phyloP scores from a whole-genome alignment of 2,797 vertebrate species.

The Sebastes cheni region DNA sequence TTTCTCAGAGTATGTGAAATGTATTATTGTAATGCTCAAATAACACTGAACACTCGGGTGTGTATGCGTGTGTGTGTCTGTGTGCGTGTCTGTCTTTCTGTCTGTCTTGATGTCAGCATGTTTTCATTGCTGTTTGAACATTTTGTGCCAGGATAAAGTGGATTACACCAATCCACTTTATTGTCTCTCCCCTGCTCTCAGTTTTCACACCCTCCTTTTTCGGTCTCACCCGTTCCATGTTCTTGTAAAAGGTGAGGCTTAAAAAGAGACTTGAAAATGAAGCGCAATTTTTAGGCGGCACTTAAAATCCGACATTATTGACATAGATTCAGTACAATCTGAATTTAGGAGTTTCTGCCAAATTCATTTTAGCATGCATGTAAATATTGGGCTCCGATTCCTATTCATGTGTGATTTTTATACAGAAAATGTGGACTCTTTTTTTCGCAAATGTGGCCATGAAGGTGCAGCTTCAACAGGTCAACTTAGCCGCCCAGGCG shows the following conservation, averaged over 20 bases:
- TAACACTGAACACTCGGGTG: neutral
- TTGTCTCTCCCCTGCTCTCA: conserved; percentile 12
- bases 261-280: neutral
- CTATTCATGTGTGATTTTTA: neutral
- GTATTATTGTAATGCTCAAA: neutral
- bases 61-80: neutral
- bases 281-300: neutral
- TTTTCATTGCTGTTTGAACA: conserved; percentile 50
- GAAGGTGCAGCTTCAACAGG: neutral
- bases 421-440: neutral
- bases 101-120: conserved; percentile 23
- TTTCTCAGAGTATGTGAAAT: neutral
- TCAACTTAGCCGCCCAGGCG: too few relatives aligned
- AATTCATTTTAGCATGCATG: neutral
- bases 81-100: neutral
- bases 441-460: neutral
- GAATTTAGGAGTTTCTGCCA: neutral
- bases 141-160: conserved; percentile 61
- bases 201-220: conserved; percentile 15
- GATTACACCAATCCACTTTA: conserved; percentile 67
- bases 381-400: neutral
- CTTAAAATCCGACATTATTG: neutral
- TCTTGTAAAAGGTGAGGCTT: neutral
- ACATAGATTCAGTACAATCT: neutral
- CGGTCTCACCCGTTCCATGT: neutral